phyloP scores from a whole-genome alignment of 2,888 invertebrate species.

The Drosophila rubida region DNA sequence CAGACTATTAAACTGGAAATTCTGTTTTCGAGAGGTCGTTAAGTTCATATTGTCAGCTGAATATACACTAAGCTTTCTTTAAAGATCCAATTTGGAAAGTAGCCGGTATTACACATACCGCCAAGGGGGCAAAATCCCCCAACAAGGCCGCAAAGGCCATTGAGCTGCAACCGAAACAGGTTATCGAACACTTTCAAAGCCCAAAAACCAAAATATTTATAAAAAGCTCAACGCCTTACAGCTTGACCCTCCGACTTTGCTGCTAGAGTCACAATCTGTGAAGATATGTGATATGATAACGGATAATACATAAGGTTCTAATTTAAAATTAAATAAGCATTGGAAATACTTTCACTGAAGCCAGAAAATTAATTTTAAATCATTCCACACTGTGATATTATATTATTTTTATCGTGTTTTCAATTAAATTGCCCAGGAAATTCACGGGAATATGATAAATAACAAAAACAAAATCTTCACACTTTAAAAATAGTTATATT shows the following conservation, averaged over 20 bases:
- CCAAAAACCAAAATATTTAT: background rate
- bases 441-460: constrained; percentile 5
- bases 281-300: background rate
- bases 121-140: constrained; percentile 11
- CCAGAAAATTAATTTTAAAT: background rate
- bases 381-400: background rate
- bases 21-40: background rate
- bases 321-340: background rate
- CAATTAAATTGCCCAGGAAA: background rate
- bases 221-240: background rate
- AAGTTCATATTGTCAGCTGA: background rate
- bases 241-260: background rate
- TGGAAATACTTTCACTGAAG: background rate
- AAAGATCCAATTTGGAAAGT: constrained; percentile 5
- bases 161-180: constrained; percentile 25
- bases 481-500: background rate
- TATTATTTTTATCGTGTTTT: background rate
- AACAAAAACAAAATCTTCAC: background rate
- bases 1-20: background rate
- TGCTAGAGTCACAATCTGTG: background rate
- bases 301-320: background rate
- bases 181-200: constrained; percentile 4
- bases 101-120: background rate
- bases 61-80: background rate
- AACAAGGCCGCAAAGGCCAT: constrained; percentile 23